Percentiles rank a stretch among this genome's conserved stretches.
Conservation (phyloP, 2,888 invertebrate genomes). For the Ethmia dodecea region DNA sequence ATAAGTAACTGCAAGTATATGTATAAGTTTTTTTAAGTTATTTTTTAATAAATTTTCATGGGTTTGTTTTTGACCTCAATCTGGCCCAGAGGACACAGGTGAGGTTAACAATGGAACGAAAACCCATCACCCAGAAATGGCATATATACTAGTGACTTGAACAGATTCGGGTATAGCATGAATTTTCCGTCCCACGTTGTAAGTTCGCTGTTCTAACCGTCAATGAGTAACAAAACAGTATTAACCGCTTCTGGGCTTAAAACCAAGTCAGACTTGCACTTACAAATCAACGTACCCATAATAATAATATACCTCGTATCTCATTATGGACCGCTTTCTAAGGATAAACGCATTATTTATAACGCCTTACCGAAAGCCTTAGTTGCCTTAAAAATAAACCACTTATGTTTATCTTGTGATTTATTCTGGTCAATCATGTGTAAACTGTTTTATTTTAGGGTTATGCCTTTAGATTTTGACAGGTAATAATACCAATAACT, state of each 20-base stretch:
- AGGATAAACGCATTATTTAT: conserved; percentile 64
- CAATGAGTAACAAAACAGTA: conserved; percentile 10
- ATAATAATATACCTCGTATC: conserved; percentile 46
- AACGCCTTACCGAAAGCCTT: conserved; percentile 26
- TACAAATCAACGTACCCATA: conserved; percentile 55
- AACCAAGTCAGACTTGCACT: conserved; percentile 34
- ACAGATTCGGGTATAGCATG: too few relatives aligned
- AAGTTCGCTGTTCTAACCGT: background rate
- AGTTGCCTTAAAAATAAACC: conserved; percentile 35
- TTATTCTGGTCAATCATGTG: conserved; percentile 15
- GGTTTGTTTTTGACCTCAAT: too few relatives aligned
- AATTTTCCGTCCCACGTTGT: too few relatives aligned
- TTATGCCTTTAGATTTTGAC: too few relatives aligned
- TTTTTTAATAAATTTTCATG: too few relatives aligned
- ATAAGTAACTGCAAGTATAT: too few relatives aligned
- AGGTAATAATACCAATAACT: too few relatives aligned
- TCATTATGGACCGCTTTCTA: conserved; percentile 49
- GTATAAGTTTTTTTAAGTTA: too few relatives aligned
- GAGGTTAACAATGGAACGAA: too few relatives aligned
- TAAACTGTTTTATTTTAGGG: background rate
- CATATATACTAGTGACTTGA: too few relatives aligned
- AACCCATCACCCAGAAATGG: too few relatives aligned
- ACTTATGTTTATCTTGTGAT: conserved; percentile 34
- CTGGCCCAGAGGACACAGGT: too few relatives aligned
- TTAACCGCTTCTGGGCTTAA: conserved; percentile 46